These are phyloP conservation scores for Sternarchorhynchus goeldii DNA, from an alignment of 2,797 vertebrate species.

Conservation along the genomic window DNA sequence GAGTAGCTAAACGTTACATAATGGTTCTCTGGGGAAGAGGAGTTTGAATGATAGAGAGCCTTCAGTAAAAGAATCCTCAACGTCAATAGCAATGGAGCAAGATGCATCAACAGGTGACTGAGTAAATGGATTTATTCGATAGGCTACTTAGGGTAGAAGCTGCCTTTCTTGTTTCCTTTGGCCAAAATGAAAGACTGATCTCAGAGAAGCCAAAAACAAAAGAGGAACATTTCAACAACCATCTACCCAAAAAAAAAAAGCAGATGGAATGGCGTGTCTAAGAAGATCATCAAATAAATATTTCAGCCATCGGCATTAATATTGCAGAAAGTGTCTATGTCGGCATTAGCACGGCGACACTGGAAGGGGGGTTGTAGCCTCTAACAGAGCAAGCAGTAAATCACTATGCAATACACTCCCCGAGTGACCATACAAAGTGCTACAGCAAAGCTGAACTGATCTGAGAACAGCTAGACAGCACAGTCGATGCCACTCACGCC, in stretches of 20 bases:
- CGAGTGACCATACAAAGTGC: too few relatives aligned
- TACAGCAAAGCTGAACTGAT: not conserved
- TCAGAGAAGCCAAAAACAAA: not conserved
- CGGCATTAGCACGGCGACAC: not conserved
- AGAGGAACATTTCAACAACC: not conserved
- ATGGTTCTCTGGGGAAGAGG: not conserved
- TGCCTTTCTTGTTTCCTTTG: not conserved
- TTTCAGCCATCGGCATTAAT: constrained; percentile 46
- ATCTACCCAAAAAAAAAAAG: not conserved
- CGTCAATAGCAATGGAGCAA: constrained; percentile 25
- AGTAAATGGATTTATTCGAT: constrained; percentile 18
- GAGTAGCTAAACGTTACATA: constrained; percentile 20
- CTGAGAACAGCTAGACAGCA: not conserved
- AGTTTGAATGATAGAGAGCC: not conserved
- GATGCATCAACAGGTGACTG: not conserved
- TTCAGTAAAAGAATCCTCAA: not conserved
- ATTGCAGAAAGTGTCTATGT: constrained; percentile 36
- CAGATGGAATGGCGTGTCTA: not conserved
- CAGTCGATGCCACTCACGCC: not conserved
- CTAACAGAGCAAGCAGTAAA: too few relatives aligned
- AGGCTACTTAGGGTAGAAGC: not conserved
- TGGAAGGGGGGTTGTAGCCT: too few relatives aligned
- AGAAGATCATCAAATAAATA: constrained; percentile 33
- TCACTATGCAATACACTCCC: too few relatives aligned
- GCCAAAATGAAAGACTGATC: not conserved